phyloP scores from a whole-genome alignment of 2,113 vertebrate genomes.

The Beaufortia kweichowensis region DNA sequence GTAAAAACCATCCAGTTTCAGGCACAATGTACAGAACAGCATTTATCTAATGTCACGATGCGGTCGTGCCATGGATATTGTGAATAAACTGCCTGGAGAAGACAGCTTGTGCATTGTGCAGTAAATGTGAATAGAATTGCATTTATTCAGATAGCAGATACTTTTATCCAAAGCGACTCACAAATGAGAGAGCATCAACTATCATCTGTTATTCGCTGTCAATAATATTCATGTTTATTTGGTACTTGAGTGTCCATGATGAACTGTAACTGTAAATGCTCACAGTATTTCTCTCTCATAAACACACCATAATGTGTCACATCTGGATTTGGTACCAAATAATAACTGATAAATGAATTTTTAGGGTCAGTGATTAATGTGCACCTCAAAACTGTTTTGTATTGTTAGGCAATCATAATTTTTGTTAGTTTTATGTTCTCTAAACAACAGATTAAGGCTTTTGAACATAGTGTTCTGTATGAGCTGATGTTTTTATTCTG shows the following conservation, averaged over 20 bases:
- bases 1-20: constrained; percentile 39
- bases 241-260: neutral
- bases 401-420: no score
- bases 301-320: neutral
- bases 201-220: neutral
- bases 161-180: no score
- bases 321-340: neutral
- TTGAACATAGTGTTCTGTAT: no score
- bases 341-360: constrained; percentile 15
- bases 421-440: no score
- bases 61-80: constrained; percentile 49
- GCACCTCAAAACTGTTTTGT: neutral
- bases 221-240: neutral
- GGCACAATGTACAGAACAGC: constrained; percentile 60
- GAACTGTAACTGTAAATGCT: neutral
- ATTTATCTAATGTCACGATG: constrained; percentile 61
- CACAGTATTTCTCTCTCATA: neutral
- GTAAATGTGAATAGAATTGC: no score
- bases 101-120: neutral
- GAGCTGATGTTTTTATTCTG: no score
- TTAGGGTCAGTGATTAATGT: neutral
- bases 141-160: no score
- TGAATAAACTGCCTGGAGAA: neutral
- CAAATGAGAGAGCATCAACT: no score
- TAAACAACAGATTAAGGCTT: no score